Percentiles rank a stretch among this genome's conserved stretches.
phyloP scores from a whole-genome alignment of 1,140 invertebrate genomes.

The Neodiprion virginianus region DNA sequence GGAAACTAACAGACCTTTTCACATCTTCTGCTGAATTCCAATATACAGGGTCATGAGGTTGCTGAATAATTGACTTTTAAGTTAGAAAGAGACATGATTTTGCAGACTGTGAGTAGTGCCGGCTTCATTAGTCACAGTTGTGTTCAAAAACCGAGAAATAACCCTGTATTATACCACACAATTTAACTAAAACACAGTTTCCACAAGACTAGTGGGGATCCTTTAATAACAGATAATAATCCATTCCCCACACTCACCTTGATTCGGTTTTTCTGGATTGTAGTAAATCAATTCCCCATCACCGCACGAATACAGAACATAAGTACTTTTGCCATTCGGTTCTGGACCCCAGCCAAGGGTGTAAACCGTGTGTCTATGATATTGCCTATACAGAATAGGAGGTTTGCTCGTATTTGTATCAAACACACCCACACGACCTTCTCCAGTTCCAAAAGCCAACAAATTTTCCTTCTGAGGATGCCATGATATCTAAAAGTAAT shows the following conservation, averaged over 20 bases:
- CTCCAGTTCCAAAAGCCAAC: slow-evolving; percentile 78
- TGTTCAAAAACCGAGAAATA: too few relatives aligned
- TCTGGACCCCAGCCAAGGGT: slow-evolving; percentile 59
- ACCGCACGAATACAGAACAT: slow-evolving; percentile 61
- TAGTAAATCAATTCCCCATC: slow-evolving; percentile 62
- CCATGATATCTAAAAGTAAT: slow-evolving; percentile 68
- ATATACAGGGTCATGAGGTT: too few relatives aligned
- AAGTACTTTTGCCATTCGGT: slow-evolving; percentile 34
- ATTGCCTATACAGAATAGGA: slow-evolving; percentile 52
- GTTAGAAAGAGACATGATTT: too few relatives aligned
- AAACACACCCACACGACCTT: slow-evolving; percentile 70
- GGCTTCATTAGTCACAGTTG: too few relatives aligned
- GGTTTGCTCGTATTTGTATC: slow-evolving; percentile 53
- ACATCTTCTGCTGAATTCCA: too few relatives aligned
- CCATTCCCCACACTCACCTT: slow-evolving; percentile 46
- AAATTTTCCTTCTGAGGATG: slow-evolving; percentile 77
- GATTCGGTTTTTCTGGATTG: slow-evolving; percentile 49
- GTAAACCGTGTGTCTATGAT: slow-evolving; percentile 53
- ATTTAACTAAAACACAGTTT: too few relatives aligned
- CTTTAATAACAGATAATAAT: not conserved
- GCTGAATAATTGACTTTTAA: too few relatives aligned
- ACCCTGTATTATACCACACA: too few relatives aligned
- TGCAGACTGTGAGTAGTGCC: too few relatives aligned
- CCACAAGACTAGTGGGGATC: too few relatives aligned
- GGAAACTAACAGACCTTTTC: too few relatives aligned